Evolutionary conservation across 1,140 invertebrate species (phyloP).

Genomic region (Pachyrhynchus sulphureomaculatus): DNA sequence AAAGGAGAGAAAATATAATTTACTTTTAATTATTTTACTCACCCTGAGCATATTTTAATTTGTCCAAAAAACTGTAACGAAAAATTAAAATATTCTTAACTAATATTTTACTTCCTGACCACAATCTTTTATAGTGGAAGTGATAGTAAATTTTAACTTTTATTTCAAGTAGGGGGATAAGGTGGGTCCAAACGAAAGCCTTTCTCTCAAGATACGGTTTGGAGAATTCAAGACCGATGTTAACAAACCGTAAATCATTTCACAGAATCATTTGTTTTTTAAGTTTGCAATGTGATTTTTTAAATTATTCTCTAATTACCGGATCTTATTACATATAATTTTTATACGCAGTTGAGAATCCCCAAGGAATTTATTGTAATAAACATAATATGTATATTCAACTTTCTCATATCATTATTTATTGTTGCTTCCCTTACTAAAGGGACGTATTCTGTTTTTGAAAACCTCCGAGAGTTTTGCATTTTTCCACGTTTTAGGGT

Average conservation of each 20-base stretch:
- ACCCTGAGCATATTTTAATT: slow-evolving; percentile 20
- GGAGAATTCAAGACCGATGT: slow-evolving; percentile 13
- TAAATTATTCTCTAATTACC: too few species aligned
- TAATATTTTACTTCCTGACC: slow-evolving; percentile 26
- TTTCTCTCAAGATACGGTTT: slow-evolving; percentile 16
- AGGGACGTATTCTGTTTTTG: too few species aligned
- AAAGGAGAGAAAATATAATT: too few species aligned
- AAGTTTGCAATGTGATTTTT: too few species aligned
- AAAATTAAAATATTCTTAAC: slow-evolving; percentile 14
- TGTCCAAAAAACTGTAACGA: slow-evolving; percentile 3
- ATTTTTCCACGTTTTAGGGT: too few species aligned
- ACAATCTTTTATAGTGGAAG: slow-evolving; percentile 26
- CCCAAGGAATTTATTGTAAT: too few species aligned
- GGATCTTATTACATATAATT: too few species aligned
- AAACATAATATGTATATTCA: too few species aligned
- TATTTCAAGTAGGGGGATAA: slow-evolving; percentile 4
- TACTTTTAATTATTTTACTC: slow-evolving; percentile 1
- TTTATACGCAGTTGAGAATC: too few species aligned
- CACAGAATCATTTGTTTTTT: neutral
- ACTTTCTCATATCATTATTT: too few species aligned
- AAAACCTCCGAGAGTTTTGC: too few species aligned
- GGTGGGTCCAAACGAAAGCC: slow-evolving; percentile 23
- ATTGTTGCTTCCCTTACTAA: too few species aligned
- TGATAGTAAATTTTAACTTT: slow-evolving; percentile 12
- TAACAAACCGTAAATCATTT: slow-evolving; percentile 12